Conservation (phyloP, 2,888 invertebrate genomes). For the Nudaria mundana region DNA sequence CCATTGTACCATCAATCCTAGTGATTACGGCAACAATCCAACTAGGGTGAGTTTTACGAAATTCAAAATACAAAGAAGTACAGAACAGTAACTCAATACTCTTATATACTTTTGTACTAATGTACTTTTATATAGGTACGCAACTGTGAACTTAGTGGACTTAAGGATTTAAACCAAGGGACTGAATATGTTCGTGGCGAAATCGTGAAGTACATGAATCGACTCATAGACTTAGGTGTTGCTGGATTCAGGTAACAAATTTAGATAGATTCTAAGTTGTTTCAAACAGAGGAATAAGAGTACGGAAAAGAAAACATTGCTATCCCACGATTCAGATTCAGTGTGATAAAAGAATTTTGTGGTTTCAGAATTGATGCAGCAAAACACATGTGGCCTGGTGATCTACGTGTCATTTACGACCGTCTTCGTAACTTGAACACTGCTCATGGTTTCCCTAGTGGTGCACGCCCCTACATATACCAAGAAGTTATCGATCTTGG, state of each 20-base stretch:
- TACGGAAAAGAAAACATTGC: background rate
- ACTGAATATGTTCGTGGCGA: constrained; percentile 82
- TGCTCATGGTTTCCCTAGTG: constrained; percentile 82
- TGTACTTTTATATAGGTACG: constrained; percentile 77
- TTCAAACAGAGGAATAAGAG: too few species aligned
- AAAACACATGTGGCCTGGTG: constrained; percentile 90
- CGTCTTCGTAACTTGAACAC: constrained; percentile 83
- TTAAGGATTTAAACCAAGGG: constrained; percentile 85
- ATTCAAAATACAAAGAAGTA: too few species aligned
- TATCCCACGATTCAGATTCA: background rate
- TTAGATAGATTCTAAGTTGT: too few species aligned
- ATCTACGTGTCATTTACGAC: constrained; percentile 85
- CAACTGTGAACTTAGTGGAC: constrained; percentile 85
- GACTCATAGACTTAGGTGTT: constrained; percentile 86
- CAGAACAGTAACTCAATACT: too few species aligned
- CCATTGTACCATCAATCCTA: constrained; percentile 82
- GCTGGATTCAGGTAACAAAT: constrained; percentile 87
- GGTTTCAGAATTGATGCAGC: constrained; percentile 85
- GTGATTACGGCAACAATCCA: constrained; percentile 84
- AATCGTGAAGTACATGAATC: constrained; percentile 84
- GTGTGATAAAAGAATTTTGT: too few species aligned
- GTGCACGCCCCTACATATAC: constrained; percentile 85
- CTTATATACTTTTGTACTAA: too few species aligned
- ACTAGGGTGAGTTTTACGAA: constrained; percentile 56
- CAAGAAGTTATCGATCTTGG: constrained; percentile 90